Percentiles rank a stretch among this genome's conserved stretches.
phyloP scores from a whole-genome alignment of 2,113 vertebrate species.

The Melanocharis versteri region DNA sequence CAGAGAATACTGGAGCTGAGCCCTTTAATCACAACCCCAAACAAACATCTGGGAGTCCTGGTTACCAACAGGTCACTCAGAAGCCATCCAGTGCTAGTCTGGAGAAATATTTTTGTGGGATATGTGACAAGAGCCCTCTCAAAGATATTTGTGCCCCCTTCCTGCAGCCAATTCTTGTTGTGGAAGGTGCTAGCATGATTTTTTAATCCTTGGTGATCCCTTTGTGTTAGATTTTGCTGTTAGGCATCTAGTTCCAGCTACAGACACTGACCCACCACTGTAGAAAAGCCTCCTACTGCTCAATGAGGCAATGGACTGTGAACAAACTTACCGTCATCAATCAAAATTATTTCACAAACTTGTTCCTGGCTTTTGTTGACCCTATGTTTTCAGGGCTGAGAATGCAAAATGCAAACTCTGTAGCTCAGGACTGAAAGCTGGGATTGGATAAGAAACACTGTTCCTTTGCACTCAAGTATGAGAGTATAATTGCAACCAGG shows the following conservation, averaged over 20 bases:
- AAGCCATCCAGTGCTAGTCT: not conserved
- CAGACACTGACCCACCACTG: not conserved
- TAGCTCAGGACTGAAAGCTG: not conserved
- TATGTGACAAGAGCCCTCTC: not conserved
- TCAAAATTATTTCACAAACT: slow-evolving; percentile 15
- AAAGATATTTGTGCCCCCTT: not conserved
- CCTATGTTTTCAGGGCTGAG: not conserved
- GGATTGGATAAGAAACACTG: not conserved
- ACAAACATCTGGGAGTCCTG: not conserved
- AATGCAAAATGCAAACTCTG: not conserved
- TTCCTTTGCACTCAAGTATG: not conserved
- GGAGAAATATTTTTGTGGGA: not conserved
- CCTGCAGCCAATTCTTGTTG: not conserved
- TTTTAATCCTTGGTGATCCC: not conserved
- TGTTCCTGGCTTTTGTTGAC: not conserved
- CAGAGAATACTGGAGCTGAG: not conserved
- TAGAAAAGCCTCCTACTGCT: not conserved
- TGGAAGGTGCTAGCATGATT: not conserved
- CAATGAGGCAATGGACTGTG: not conserved
- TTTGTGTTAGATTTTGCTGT: not conserved
- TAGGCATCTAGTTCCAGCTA: not conserved
- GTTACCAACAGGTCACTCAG: not conserved
- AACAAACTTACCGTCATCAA: not conserved
- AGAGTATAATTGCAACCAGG: not conserved
- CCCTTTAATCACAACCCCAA: not conserved